These are phyloP conservation scores for Phrynocephalus guinanensis DNA, from an alignment of 2,797 vertebrate genomes.

Conservation along the genomic window DNA sequence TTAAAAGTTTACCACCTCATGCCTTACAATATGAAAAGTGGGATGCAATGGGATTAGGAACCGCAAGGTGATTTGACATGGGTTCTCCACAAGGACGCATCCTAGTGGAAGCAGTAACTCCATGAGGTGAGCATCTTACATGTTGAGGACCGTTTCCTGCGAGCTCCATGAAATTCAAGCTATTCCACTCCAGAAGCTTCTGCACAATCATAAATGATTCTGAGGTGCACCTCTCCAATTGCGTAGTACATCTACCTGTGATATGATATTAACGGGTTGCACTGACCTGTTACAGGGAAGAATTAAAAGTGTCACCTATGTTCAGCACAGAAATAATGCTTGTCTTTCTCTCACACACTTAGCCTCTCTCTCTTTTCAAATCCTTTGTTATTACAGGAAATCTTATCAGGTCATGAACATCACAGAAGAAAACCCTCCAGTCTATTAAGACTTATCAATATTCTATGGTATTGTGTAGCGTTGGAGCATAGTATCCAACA, in stretches of 20 bases:
- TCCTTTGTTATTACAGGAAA: constrained; percentile 17
- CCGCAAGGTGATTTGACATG: background rate
- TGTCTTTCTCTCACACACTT: background rate
- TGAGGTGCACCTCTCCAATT: background rate
- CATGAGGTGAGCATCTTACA: too few species aligned
- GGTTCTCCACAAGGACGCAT: background rate
- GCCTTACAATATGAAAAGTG: background rate
- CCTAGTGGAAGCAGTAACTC: background rate
- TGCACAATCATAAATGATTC: background rate
- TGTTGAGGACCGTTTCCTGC: background rate
- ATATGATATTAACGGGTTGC: background rate
- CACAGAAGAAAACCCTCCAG: background rate
- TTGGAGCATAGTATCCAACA: background rate
- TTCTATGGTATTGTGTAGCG: background rate
- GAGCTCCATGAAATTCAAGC: background rate
- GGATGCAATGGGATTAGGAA: background rate
- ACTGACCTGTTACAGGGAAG: background rate
- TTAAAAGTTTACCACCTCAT: background rate
- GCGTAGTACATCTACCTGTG: background rate
- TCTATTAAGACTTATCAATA: background rate
- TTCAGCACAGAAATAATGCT: background rate
- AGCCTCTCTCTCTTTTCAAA: too few species aligned
- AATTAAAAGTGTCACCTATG: background rate
- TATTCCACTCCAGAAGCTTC: background rate
- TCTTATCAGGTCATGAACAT: constrained; percentile 24